A percentile compares a stretch with the other conserved stretches of the same genome.
Evolutionary conservation across 2,888 invertebrate genomes (phyloP).

Genomic region (Meganola albula): DNA sequence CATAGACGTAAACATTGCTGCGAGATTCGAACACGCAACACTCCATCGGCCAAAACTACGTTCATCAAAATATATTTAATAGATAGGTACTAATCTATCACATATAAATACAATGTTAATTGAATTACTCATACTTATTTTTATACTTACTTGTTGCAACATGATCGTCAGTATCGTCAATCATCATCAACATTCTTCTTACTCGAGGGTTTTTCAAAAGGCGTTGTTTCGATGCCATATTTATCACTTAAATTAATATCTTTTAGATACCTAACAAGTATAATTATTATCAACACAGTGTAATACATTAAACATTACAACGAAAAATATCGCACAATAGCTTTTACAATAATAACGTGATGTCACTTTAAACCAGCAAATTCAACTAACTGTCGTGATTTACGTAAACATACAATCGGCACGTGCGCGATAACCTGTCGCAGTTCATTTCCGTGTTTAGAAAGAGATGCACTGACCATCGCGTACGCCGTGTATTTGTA

Average conservation of each 20-base stretch:
- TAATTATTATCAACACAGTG: background rate
- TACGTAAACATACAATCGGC: background rate
- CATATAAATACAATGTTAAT: slow-evolving; percentile 2
- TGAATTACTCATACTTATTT: slow-evolving; percentile 2
- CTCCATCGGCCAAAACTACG: background rate
- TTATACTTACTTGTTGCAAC: slow-evolving; percentile 3
- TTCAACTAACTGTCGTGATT: background rate
- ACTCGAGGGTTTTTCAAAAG: slow-evolving; percentile 4
- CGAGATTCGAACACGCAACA: background rate
- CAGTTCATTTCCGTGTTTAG: slow-evolving; percentile 1
- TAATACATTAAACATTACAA: background rate
- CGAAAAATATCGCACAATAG: background rate
- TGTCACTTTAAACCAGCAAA: background rate
- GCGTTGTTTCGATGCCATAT: slow-evolving; percentile 4
- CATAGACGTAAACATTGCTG: background rate
- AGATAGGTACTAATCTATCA: background rate
- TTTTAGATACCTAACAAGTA: background rate
- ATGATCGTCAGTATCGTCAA: slow-evolving; percentile 4
- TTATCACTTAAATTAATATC: background rate
- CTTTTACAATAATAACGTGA: no score
- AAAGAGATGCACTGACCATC: background rate
- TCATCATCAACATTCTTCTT: slow-evolving; percentile 4
- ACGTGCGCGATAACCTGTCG: background rate
- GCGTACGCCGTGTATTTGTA: background rate
- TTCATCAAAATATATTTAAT: slow-evolving; percentile 2